Base-by-base conservation (phyloP, 1,140 invertebrate genomes). In the Drosophila sp. region DNA sequence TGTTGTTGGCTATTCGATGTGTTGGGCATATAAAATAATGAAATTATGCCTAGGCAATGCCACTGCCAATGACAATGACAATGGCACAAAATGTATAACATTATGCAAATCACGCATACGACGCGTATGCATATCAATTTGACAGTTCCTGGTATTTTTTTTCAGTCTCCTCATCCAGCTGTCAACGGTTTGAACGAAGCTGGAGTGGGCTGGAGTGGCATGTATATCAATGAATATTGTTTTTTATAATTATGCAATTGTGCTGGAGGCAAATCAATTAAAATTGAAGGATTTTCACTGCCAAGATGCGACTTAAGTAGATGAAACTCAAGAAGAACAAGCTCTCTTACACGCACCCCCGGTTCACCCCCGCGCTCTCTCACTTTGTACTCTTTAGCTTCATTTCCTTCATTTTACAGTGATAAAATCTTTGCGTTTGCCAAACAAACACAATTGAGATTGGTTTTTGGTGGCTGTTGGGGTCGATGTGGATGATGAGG, bases 81-180 rank as follows among this genome's bases (percentile, higher is more conserved):
- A 17, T 17, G 66, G 79, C 64, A 65, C 74, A 60, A 50, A 58
- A 60, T 64, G 73, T 41, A 47, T 54, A 17, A 60, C 35, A 66
- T 60, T 62, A 79, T 76, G 83, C 70, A 76, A 89, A 87, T 83
- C 83, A 87, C 83, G 84, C 84, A 89, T 89, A 77, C 82, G 79
- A 69, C 72, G 61, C 71, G 78, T 79, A 68, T 76, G 83, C 78
- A 75, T 85, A 67, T 76, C 77, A 75, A 78, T 77, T 69, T 76
- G 65, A 50, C 65, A 10, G n/a, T 50, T 50, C 40, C 30, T 11
- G 32, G 17, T 17, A 17, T 38, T 10, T 29, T 56, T 41, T 50
- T 23, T 38, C 40, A 1, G 33, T 35, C 60, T 40, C 38, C 32
- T 32, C 17, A 44, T 44, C 5, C 44, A 64, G 44, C 65, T 66